Base-by-base conservation (phyloP, 2,888 invertebrate genomes). In the Branchellion lobata region DNA sequence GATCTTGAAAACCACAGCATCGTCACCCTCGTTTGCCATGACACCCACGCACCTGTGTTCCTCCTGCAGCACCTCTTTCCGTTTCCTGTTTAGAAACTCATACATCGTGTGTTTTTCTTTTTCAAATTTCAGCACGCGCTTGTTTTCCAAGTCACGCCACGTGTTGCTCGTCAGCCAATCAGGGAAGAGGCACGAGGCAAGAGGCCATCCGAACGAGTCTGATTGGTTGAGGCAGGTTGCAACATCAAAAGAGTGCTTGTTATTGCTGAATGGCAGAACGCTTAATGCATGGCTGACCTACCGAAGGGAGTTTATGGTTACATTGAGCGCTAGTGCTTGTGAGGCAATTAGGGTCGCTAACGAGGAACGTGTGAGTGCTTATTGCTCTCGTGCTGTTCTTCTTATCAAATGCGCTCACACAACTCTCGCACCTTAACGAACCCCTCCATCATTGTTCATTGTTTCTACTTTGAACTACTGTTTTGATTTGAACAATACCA, bases 131-230 rank as follows among this genome's bases (percentile, higher is more conserved):
- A 85, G 81, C 51, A 82, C 78, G 76, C 83, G 84, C 36, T 83
- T 82, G 34, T 85, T 85, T 34, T 83, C 83, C 40, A 86, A 83
- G 80, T 86, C 86, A 21, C 85, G 84, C 86, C 86, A 86, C 78
- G 84, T 83, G 31, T 81, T 81, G 0, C 82, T 80, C 77, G 84
- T 83, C 81, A 84, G 82, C 82, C 82, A 82, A 57, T 84, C 83
- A 3, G 85, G 86, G 81, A 85, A 86, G 24, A 81, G 77, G 73
- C 86, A 86, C 1, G 81, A 73, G 18, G 84, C 83, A 27, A 79
- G 76, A 0, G 84, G 84, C 84, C 84, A 84, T 8, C 84, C 82
- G 11, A 82, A 82, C 5, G 78, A 73, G 27, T 82, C 84, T 84
- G 81, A 27, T 36, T 80, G 24, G 61, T 24, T 57, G 61, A n/a